Conservation (phyloP, 1,140 invertebrate species). For the Lutraria rhynchaena region DNA sequence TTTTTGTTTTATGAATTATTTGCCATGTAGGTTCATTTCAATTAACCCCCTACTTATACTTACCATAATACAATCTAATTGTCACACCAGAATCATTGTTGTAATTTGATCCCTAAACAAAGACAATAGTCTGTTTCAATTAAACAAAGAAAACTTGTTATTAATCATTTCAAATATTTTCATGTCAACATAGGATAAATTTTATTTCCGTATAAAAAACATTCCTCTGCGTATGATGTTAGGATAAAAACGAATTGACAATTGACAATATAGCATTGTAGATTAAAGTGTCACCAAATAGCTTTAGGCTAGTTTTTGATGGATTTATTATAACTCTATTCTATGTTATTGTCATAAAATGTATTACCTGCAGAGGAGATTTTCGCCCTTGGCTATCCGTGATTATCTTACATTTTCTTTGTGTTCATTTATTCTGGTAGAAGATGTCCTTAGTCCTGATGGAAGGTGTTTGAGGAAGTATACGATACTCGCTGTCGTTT, state of each 20-base stretch:
- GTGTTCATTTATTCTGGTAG: too few species aligned
- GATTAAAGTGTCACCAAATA: conserved; percentile 35
- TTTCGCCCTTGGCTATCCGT: conserved; percentile 6
- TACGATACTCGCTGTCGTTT: too few species aligned
- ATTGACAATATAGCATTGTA: conserved; percentile 28
- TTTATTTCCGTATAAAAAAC: conserved; percentile 33
- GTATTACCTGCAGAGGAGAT: conserved; percentile 17
- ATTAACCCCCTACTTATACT: too few species aligned
- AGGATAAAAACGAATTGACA: conserved; percentile 35
- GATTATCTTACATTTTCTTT: conserved; percentile 8
- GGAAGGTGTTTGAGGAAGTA: too few species aligned
- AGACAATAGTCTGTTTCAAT: not conserved
- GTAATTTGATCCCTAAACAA: too few species aligned
- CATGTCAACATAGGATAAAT: conserved; percentile 12
- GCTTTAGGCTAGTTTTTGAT: conserved; percentile 13
- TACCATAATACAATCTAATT: too few species aligned
- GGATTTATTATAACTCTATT: conserved; percentile 18
- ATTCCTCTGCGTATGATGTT: not conserved
- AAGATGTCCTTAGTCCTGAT: too few species aligned
- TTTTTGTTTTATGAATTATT: too few species aligned
- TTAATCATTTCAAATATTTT: conserved; percentile 34
- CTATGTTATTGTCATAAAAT: not conserved
- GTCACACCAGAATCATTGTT: too few species aligned
- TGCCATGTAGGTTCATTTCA: too few species aligned
- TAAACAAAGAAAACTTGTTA: conserved; percentile 10